Base-by-base conservation (phyloP, 2,797 vertebrate species). In the Periophthalmus magnuspinnatus region DNA sequence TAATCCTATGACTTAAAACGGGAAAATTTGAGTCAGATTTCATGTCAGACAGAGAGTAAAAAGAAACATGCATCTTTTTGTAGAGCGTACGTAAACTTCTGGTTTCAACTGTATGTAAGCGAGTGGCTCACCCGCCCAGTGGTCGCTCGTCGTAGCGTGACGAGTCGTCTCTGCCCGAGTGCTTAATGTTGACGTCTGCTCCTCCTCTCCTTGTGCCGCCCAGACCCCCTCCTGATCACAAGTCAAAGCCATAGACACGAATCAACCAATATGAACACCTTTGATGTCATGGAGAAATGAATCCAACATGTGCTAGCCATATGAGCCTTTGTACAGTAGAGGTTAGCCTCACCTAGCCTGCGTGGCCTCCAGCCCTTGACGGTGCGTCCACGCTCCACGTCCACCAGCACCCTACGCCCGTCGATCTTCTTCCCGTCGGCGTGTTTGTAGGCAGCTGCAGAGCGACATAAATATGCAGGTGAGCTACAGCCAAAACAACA, bases 361-460 rank as follows among this genome's bases (percentile, higher is more conserved):
- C 96, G 95, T 33, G 96, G 96, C 66, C 93, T 94, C 96, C 96
- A 98, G 76, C 96, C 96, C 84, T 98, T 98, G 67, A 98, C 96
- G 0, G 96, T 98, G 63, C 96, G 95, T 67, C 96, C 96, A 84
- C 96, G 93, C 62, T 98, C 96, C 83, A 98, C 96, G 2, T 98
- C 96, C 75, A 98, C 96, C 63, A 98, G 86, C 76, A 98, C 96
- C 69, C 96, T 90, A 52, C 96, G 88, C 48, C 96, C 96, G 0
- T 97, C 96, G 0, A 97, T 98, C 93, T 98, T 98, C 93, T 98
- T 98, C 32, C 96, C 96, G 0, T 98, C 96, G 7, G 96, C 96
- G 24, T 98, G 96, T 87, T 98, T 97, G 93, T 98, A 98, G 88
- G 96, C 95, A 59, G 96, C 96, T 98, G 93, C 72, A 94, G 84